Percentiles rank a stretch among this genome's conserved stretches.
These are phyloP conservation scores for Bubo scandiacus DNA, from an alignment of 2,113 vertebrate species.

Conservation along the genomic window DNA sequence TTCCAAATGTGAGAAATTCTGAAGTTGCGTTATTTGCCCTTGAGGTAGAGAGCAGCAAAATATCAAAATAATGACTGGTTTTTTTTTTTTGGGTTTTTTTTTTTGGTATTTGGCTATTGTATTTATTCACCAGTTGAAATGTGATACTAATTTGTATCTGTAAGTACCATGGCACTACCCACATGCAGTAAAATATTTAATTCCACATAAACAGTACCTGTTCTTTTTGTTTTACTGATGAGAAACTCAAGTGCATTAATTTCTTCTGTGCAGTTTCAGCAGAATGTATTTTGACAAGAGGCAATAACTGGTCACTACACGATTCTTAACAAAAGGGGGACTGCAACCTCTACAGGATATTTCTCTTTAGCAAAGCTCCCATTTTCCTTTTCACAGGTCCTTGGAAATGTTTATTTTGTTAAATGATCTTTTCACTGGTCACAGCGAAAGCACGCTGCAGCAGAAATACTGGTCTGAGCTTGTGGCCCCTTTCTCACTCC, in stretches of 20 bases:
- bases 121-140: not conserved
- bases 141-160: not conserved
- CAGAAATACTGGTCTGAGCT: not conserved
- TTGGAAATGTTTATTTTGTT: not conserved
- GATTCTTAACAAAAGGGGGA: not conserved
- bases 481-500: not conserved
- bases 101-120: not conserved
- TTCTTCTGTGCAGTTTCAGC: not conserved
- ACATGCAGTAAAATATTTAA: not conserved
- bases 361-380: not conserved
- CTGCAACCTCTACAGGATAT: not conserved
- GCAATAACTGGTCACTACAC: not conserved
- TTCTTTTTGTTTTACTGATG: not conserved
- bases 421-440: not conserved
- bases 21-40: not conserved
- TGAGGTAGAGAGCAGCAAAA: not conserved
- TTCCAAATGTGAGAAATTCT: not conserved
- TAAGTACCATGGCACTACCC: not conserved
- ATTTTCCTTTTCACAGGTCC: not conserved
- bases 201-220: not conserved
- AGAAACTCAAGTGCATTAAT: not conserved
- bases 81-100: not conserved
- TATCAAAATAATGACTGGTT: not conserved
- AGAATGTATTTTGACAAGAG: not conserved
- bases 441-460: not conserved